Evolutionary conservation across 2,797 vertebrate genomes (phyloP).

Genomic region (Jordanella pulchra): DNA sequence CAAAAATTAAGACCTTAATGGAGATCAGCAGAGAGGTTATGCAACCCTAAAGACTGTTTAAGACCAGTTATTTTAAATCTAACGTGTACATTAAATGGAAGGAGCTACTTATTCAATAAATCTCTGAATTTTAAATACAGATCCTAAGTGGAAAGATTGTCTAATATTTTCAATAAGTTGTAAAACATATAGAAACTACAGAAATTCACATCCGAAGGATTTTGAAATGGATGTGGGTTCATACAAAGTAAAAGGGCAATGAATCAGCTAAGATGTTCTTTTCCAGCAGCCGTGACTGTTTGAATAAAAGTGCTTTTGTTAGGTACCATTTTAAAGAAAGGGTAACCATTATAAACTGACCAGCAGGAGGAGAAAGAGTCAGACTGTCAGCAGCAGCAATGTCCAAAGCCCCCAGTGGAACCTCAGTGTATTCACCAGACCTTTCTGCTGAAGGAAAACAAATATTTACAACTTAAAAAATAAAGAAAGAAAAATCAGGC

Average conservation of each 20-base stretch:
- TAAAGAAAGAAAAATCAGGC: background rate
- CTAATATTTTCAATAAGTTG: background rate
- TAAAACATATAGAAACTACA: background rate
- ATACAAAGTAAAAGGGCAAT: background rate
- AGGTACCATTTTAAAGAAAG: background rate
- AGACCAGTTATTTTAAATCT: background rate
- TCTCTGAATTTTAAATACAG: background rate
- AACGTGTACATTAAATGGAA: background rate
- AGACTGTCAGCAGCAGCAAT: constrained; percentile 86
- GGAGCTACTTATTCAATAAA: background rate
- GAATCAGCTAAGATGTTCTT: background rate
- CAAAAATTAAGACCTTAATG: background rate
- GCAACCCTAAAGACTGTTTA: background rate
- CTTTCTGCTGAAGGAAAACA: constrained; percentile 51
- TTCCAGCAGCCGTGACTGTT: background rate
- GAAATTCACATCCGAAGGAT: background rate
- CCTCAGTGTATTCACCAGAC: constrained; percentile 88
- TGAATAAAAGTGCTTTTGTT: background rate
- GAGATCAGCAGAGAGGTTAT: background rate
- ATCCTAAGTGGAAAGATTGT: background rate
- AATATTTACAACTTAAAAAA: background rate
- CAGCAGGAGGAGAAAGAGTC: constrained; percentile 86
- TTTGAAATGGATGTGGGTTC: background rate
- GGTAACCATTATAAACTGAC: constrained; percentile 55
- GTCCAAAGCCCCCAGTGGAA: constrained; percentile 89